Conservation (phyloP, 2,888 invertebrate genomes). For the Caenorhabditis angaria region DNA sequence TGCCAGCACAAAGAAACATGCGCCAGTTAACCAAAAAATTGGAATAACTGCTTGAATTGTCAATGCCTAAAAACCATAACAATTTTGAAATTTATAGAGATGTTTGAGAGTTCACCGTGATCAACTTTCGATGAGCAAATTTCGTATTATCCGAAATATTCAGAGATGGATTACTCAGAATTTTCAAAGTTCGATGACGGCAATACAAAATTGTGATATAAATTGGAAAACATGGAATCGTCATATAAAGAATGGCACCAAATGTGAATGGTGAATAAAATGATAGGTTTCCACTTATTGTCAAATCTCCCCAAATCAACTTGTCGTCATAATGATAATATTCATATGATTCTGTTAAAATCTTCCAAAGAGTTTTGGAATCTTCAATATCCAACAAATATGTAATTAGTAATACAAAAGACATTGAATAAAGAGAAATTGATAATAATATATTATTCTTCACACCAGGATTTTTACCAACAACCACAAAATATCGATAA, state of each 20-base stretch:
- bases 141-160: conserved; percentile 34
- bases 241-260: conserved; percentile 41
- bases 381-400: conserved; percentile 17
- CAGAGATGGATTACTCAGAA: conserved; percentile 22
- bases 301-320: conserved; percentile 35
- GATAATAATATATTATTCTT: conserved; percentile 16
- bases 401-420: conserved; percentile 17
- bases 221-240: conserved; percentile 40
- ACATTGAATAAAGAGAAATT: conserved; percentile 20
- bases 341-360: conserved; percentile 25
- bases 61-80: conserved; percentile 12
- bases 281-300: conserved; percentile 27
- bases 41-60: conserved; percentile 45
- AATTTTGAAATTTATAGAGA: neutral
- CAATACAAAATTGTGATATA: conserved; percentile 28
- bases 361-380: conserved; percentile 23
- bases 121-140: conserved; percentile 30
- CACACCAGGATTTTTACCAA: conserved; percentile 15
- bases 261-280: conserved; percentile 20
- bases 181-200: conserved; percentile 23
- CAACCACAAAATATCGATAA: conserved; percentile 35
- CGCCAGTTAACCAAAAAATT: conserved; percentile 39
- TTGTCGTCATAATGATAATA: conserved; percentile 30
- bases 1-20: conserved; percentile 33
- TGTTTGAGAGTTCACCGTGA: neutral